These are phyloP conservation scores for Perccottus glenii DNA, from an alignment of 2,113 vertebrate species.

Conservation along the genomic window DNA sequence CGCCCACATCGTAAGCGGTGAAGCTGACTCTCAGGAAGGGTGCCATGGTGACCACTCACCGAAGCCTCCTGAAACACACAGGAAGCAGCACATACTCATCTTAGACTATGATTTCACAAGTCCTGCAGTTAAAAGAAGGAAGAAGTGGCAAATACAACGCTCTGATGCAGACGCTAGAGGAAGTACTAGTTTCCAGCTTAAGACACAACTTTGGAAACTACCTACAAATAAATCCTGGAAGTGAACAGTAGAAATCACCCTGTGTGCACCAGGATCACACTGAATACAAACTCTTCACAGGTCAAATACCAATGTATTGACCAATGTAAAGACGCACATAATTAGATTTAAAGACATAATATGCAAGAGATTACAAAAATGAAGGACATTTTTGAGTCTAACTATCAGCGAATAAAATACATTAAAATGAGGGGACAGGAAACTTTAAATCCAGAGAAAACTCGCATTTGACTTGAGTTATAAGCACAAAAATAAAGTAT, in stretches of 20 bases:
- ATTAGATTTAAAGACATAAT: no score
- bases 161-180: conserved; percentile 27
- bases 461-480: no score
- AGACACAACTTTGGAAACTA: conserved; percentile 37
- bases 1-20: conserved; percentile 86
- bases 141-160: conserved; percentile 15
- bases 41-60: conserved; percentile 83
- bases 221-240: conserved; percentile 2
- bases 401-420: no score
- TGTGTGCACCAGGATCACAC: conserved; percentile 3
- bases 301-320: no score
- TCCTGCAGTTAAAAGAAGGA: conserved; percentile 37
- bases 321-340: no score
- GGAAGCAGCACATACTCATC: neutral
- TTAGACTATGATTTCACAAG: conserved; percentile 11
- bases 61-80: conserved; percentile 46
- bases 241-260: neutral
- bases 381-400: no score
- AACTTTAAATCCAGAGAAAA: no score
- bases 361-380: no score
- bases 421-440: no score
- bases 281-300: neutral
- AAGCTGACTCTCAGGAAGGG: conserved; percentile 94
- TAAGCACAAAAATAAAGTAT: no score
- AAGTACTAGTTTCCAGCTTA: conserved; percentile 42